Base-by-base conservation (phyloP, 2,888 invertebrate genomes). In the Nephrotoma guestfalica region DNA sequence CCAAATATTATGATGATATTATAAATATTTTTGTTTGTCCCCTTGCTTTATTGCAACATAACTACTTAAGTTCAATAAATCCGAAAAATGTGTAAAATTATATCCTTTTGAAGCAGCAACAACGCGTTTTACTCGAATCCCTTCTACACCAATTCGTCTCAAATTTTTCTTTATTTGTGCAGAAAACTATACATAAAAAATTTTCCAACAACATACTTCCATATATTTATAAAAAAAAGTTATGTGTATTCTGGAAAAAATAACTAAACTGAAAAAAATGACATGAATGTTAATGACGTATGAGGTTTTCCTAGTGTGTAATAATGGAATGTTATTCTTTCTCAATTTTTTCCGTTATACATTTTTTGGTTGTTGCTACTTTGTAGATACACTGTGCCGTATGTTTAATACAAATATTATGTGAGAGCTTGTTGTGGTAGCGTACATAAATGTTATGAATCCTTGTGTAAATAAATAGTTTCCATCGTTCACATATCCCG, bases 201-300 rank as follows among this genome's bases (percentile, higher is more conserved):
- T 2, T 30, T 30, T 30, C 6, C 51, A 7, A 30, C 71, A 71
- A 71, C 18, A 71, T 71, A 30, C 30, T 30, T 30, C 18, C 43
- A 43, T 43, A 43, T 43, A n/a, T n/a, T n/a, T n/a, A 43, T 43
- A 11, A 11, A 9, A 30, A 51, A 71, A 71, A 71, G 30, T 71
- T 71, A 30, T 2, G 30, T 30, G 3, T 71, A 30, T 9, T 6
- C 71, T 71, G 30, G 11, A 71, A 71, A 71, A 30, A 30, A 30
- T 30, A 43, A 18, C 71, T 71, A 71, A 30, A 71, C 71, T 71
- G 71, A n/a, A 84, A 41, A 84, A 84, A n/a, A 41, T 84, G 84
- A 84, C 84, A 84, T 84, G 84, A 84, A 84, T 84, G 84, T 84
- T 84, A 84, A 84, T 84, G 84, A 84, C 84, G 41, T 84, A 42